Evolutionary conservation across 1,140 invertebrate genomes (phyloP).

Genomic region (Drosophila pectinifera): DNA sequence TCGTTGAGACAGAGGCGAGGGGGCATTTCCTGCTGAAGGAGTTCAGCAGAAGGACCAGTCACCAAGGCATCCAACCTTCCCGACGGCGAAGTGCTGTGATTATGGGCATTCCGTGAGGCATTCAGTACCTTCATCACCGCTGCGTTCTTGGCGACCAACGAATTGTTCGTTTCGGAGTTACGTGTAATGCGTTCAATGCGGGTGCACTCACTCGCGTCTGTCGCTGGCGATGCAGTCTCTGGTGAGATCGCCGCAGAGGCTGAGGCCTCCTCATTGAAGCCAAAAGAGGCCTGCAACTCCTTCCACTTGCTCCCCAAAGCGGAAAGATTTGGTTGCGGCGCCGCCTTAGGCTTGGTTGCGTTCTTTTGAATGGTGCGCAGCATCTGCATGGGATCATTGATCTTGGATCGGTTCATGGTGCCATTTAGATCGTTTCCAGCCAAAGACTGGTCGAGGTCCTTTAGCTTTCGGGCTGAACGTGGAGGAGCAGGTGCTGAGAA

Average conservation of each 20-base stretch:
- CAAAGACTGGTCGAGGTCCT: slow-evolving; percentile 21
- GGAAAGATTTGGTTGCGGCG: slow-evolving; percentile 45
- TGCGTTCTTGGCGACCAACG: slow-evolving; percentile 48
- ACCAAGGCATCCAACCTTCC: slow-evolving; percentile 76
- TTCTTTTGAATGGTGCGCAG: slow-evolving; percentile 75
- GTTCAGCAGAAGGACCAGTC: slow-evolving; percentile 18
- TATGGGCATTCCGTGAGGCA: slow-evolving; percentile 68
- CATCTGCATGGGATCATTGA: slow-evolving; percentile 70
- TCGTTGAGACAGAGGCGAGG: slow-evolving; percentile 63
- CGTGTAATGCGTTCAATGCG: slow-evolving; percentile 56
- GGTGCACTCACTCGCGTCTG: slow-evolving; percentile 60
- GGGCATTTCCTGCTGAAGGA: slow-evolving; percentile 13
- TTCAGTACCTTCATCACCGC: slow-evolving; percentile 73
- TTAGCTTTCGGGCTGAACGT: slow-evolving; percentile 60
- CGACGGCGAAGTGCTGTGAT: slow-evolving; percentile 79
- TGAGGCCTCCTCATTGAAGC: slow-evolving; percentile 42
- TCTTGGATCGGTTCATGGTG: slow-evolving; percentile 71
- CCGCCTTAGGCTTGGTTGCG: slow-evolving; percentile 26
- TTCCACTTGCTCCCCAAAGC: slow-evolving; percentile 73
- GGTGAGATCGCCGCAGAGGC: slow-evolving; percentile 20
- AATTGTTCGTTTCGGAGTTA: slow-evolving; percentile 39
- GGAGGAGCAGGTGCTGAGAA: slow-evolving; percentile 39
- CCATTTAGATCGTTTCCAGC: slow-evolving; percentile 47
- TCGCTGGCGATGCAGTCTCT: neutral
- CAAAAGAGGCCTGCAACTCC: slow-evolving; percentile 65